Percentiles rank a stretch among this genome's conserved stretches.
Evolutionary conservation across 2,113 vertebrate genomes (phyloP).

Genomic region (Lates calcarifer): DNA sequence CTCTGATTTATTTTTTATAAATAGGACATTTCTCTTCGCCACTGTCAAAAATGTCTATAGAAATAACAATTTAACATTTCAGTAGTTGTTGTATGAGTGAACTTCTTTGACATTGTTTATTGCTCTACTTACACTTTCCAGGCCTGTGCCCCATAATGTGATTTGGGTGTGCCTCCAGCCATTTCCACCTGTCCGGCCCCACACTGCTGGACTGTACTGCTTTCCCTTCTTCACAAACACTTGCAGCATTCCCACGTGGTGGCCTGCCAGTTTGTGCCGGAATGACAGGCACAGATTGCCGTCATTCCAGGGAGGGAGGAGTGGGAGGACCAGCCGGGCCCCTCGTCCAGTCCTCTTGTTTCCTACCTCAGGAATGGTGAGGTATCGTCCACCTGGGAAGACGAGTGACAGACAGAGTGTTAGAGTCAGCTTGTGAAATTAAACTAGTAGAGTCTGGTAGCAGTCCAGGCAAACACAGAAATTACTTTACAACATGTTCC

Average conservation of each 20-base stretch:
- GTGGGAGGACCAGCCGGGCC: conserved; percentile 89
- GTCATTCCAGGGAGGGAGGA: conserved; percentile 82
- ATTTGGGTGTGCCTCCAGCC: conserved; percentile 94
- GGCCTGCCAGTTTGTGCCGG: conserved; percentile 90
- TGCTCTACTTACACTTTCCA: conserved; percentile 90
- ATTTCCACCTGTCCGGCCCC: conserved; percentile 91
- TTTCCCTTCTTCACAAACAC: conserved; percentile 90
- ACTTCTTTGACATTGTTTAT: background rate
- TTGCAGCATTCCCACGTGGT: conserved; percentile 91
- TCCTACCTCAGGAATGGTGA: conserved; percentile 88
- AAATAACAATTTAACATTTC: background rate
- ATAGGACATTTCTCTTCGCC: background rate
- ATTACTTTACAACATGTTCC: background rate
- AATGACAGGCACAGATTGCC: conserved; percentile 93
- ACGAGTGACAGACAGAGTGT: background rate
- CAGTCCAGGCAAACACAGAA: background rate
- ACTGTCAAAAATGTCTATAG: background rate
- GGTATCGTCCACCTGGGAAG: conserved; percentile 89
- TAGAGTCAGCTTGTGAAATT: background rate
- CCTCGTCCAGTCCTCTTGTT: conserved; percentile 84
- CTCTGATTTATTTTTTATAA: conserved; percentile 21
- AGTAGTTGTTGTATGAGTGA: background rate
- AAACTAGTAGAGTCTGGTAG: background rate
- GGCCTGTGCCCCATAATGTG: conserved; percentile 86
- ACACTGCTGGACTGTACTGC: conserved; percentile 89